Evolutionary conservation across 2,113 vertebrate species (phyloP).

Genomic region (Macquaria australasica): DNA sequence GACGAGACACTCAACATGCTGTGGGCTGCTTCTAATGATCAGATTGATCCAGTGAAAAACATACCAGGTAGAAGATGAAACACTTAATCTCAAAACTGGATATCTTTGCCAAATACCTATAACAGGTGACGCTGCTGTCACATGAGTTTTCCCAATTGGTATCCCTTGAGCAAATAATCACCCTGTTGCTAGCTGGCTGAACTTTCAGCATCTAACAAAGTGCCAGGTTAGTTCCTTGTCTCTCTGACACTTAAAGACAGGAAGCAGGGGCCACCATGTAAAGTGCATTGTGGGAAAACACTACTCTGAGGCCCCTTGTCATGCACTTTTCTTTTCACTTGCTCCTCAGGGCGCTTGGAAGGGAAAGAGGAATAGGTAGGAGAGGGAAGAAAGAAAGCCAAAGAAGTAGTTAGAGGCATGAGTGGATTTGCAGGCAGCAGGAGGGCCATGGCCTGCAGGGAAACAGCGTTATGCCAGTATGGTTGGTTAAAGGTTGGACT

Average conservation of each 20-base stretch:
- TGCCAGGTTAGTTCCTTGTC: background rate
- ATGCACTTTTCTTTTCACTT: slow-evolving; percentile 44
- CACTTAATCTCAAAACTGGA: slow-evolving; percentile 7
- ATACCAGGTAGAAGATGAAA: background rate
- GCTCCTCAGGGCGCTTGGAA: slow-evolving; percentile 44
- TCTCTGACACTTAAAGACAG: slow-evolving; percentile 39
- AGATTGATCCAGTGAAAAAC: background rate
- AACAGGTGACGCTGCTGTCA: background rate
- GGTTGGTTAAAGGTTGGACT: slow-evolving; percentile 61
- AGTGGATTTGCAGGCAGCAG: slow-evolving; percentile 44
- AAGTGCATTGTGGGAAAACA: slow-evolving; percentile 43
- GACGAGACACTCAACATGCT: slow-evolving; percentile 19
- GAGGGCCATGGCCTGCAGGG: slow-evolving; percentile 52
- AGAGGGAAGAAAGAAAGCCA: slow-evolving; percentile 25
- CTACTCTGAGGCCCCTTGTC: slow-evolving; percentile 34
- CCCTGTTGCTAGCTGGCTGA: background rate
- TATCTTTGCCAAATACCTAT: background rate
- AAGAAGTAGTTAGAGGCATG: slow-evolving; percentile 14
- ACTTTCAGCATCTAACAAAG: slow-evolving; percentile 20
- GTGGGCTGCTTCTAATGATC: slow-evolving; percentile 40
- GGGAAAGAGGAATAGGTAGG: slow-evolving; percentile 8
- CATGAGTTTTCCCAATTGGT: background rate
- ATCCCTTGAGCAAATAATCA: background rate
- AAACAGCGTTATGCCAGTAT: slow-evolving; percentile 17
- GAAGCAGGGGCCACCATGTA: slow-evolving; percentile 25